Evolutionary conservation across 1,140 invertebrate genomes (phyloP).

Genomic region (Drosophila grimshawi): DNA sequence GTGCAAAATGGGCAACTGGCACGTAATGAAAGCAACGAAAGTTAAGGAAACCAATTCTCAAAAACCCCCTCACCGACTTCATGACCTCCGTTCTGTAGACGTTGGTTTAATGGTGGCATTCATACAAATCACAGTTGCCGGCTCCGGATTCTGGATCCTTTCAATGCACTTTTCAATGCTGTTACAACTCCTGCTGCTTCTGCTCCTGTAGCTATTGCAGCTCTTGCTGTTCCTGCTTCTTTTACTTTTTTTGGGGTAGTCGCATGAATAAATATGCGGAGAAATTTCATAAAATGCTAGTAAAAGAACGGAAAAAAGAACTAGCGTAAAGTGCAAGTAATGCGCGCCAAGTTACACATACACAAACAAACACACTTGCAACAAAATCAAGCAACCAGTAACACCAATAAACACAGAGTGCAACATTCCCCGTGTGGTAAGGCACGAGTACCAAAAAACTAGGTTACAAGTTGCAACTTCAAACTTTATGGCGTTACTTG

Average conservation of each 20-base stretch:
- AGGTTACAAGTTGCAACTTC: constrained; percentile 73
- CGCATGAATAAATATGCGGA: constrained; percentile 62
- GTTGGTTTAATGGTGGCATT: constrained; percentile 71
- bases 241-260: constrained; percentile 15
- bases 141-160: constrained; percentile 46
- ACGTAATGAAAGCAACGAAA: constrained; percentile 40
- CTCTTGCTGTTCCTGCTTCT: constrained; percentile 9
- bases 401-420: constrained; percentile 28
- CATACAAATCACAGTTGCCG: constrained; percentile 70
- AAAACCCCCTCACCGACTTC: neutral
- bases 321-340: constrained; percentile 64
- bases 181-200: constrained; percentile 37
- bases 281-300: constrained; percentile 70
- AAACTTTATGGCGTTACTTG: constrained; percentile 51
- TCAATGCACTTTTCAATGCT: constrained; percentile 67
- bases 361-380: constrained; percentile 6
- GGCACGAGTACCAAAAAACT: constrained; percentile 51
- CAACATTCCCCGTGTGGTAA: constrained; percentile 12
- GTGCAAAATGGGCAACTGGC: constrained; percentile 15
- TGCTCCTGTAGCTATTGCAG: constrained; percentile 5
- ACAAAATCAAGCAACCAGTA: constrained; percentile 12
- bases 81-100: constrained; percentile 29
- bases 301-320: constrained; percentile 37
- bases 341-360: constrained; percentile 52
- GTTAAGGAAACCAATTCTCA: constrained; percentile 14